Evolutionary conservation across 2,888 invertebrate genomes (phyloP), one percentile per base, ranked within the genome.

Genomic region (Drosophila borealis): DNA sequence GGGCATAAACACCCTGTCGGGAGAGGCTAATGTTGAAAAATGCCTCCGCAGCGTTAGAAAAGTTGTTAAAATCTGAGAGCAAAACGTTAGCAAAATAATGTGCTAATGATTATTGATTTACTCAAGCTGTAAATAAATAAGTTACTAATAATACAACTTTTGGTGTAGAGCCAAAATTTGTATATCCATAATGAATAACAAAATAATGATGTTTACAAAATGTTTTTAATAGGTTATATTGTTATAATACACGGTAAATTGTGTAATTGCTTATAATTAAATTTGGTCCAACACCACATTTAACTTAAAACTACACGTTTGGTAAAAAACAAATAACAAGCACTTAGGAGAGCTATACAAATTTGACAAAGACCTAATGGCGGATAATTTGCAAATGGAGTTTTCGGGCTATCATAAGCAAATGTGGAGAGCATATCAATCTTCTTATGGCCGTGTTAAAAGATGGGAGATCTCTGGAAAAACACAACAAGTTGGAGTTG

Each of bases 1-100:
- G 34, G 69, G 70, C 79, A 37, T 45, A 54, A 56, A 67, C 53
- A 64, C 34, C 44, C 63, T 50, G 55, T 63, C 42, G 53, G n/a
- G 21, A 10, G 11, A 50, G 39, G 13, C n/a, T 19, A 48, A 50
- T 55, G 19, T 46, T 67, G 34, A 4, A 37, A 62, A 36, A 50
- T 36, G 45, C 36, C 33, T 19, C 42, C 21, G 41, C 36, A 29
- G 2, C 3, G 33, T 41, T 59, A 49, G 44, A 53, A 49, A 56
- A 54, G 39, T 70, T 48, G n/a, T 17, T 6, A 11, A 21, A 54
- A 54, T 14, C 34, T 39, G n/a, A 10, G 21, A 29, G 19, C 19
- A 37, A 17, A 51, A 11, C n/a, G 8, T 48, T 44, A 19, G 65
- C 14, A 42, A 44, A 53, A 21, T 51, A 33, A 29, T 45, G 14